Evolutionary conservation across 2,113 vertebrate genomes (phyloP), one percentile per base, ranked within the genome.

Genomic region (Scartelaos histophorus): DNA sequence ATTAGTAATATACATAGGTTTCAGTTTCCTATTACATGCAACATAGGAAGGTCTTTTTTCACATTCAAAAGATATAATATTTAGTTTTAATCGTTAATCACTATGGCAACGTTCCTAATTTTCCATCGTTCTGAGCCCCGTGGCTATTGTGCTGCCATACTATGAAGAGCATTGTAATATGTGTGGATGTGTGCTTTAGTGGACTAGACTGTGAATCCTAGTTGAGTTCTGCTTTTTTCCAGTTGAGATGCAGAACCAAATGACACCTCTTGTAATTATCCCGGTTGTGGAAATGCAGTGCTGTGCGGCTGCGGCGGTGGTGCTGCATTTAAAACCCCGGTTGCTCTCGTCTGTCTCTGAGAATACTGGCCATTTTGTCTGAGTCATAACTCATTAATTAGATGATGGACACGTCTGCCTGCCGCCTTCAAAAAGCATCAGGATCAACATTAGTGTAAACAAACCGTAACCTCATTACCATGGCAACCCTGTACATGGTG

Each of bases 371-470:
- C 80, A 83, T 79, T 86, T 85, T 82, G 58, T 88, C 83, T 84
- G 80, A 90, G 85, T 89, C 89, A 88, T 89, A 78, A 89, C 87
- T 90, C 78, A 90, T 89, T 92, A 89, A 92, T 91, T 79, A 85
- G 82, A 89, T 89, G 87, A 91, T 83, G 82, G 88, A 86, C 88
- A 82, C 69, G 71, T 65, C 84, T 80, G 74, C 81, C 84, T 69
- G 54, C 71, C 66, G 79, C 83, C 77, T 88, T 91, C 88, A 82
- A 66, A 85, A 84, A 73, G 80, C 71, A 91, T 92, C 84, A 90
- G 72, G 69, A 89, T 91, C 88, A 88, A 90, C 86, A 91, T 88
- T 79, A 84, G 43, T 71, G 76, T 80, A 81, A 83, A 86, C 74
- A 82, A 86, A 84, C 82, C 34, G 69, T 89, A 87, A 86, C 87